Percentiles rank a stretch among this genome's conserved stretches.
Evolutionary conservation across 1,140 invertebrate genomes (phyloP).

Genomic region (Epicauta chinensis): DNA sequence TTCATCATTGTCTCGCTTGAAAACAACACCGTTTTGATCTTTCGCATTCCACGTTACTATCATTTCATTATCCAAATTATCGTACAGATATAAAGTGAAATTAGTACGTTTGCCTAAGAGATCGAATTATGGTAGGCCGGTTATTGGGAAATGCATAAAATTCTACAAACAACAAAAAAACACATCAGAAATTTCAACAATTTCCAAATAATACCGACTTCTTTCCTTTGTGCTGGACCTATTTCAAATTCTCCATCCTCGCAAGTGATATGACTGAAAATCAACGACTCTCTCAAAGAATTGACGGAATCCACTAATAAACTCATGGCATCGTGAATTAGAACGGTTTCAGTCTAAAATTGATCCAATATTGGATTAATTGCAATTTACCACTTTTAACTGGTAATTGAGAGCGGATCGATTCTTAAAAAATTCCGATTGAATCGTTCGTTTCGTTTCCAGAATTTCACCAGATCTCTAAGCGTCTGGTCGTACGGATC

Average conservation of each 20-base stretch:
- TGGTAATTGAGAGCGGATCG: neutral
- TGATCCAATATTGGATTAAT: neutral
- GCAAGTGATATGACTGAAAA: neutral
- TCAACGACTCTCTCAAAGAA: neutral
- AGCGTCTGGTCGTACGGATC: neutral
- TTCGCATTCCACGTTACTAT: constrained; percentile 43
- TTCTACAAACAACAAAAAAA: neutral
- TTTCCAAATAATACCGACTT: constrained; percentile 1
- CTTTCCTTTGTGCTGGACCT: too few relatives aligned
- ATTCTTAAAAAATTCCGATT: neutral
- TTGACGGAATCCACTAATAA: neutral
- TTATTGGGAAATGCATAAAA: too few relatives aligned
- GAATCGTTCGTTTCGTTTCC: neutral
- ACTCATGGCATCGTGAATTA: constrained; percentile 4
- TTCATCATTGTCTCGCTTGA: constrained; percentile 33
- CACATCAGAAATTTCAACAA: neutral
- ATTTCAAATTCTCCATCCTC: neutral
- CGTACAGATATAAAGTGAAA: neutral
- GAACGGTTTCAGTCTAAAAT: constrained; percentile 7
- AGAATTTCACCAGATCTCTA: neutral
- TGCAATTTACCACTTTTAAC: neutral
- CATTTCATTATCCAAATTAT: constrained; percentile 8
- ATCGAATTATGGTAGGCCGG: too few relatives aligned
- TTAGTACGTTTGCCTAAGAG: too few relatives aligned
- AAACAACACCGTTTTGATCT: constrained; percentile 28